Conservation (phyloP, 1,140 invertebrate genomes). For the Drosophila kikkawai region DNA sequence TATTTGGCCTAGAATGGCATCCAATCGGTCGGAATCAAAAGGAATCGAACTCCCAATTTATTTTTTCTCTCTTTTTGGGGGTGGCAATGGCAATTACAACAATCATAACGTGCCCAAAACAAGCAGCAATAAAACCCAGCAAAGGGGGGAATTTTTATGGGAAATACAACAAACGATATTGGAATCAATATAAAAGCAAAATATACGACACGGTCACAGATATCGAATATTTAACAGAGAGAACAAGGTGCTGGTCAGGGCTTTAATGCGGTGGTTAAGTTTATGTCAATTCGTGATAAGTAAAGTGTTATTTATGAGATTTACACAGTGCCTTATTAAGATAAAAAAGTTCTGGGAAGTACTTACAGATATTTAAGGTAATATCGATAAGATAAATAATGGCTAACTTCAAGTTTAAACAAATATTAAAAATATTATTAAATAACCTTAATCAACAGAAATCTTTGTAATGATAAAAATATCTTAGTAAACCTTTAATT, state of each 20-base stretch:
- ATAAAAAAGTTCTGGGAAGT: background rate
- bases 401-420: background rate
- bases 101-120: conserved; percentile 53
- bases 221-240: background rate
- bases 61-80: background rate
- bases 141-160: conserved; percentile 44
- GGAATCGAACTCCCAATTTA: conserved; percentile 29
- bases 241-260: conserved; percentile 2
- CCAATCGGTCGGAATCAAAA: conserved; percentile 46
- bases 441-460: background rate
- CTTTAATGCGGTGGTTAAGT: background rate
- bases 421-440: background rate
- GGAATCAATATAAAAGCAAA: conserved; percentile 38
- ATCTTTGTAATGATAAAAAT: background rate
- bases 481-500: background rate
- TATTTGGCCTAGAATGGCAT: conserved; percentile 39
- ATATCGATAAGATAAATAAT: background rate
- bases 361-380: no score
- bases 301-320: background rate
- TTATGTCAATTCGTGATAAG: background rate
- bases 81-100: conserved; percentile 51
- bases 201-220: conserved; percentile 14
- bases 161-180: conserved; percentile 29
- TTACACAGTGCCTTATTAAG: background rate
- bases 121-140: conserved; percentile 27